Base-by-base conservation (phyloP, 2,888 invertebrate genomes). In the Drosophila greeni region DNA sequence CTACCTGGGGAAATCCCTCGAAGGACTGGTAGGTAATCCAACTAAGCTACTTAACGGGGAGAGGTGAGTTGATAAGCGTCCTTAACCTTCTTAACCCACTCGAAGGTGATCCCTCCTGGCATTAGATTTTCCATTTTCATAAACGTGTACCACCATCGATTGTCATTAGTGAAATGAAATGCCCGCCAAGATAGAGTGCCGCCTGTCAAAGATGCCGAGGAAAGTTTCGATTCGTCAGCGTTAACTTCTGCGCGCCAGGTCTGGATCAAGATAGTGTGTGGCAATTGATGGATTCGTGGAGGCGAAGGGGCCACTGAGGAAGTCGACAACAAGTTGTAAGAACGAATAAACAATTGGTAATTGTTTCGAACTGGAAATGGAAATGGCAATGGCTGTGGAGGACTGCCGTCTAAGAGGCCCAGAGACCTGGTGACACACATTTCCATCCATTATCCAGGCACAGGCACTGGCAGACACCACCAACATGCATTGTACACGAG, bases 321-420 rank as follows among this genome's bases (percentile, higher is more conserved):
- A 58, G 52, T 51, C 61, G 57, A 65, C 66, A 74, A 70, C 64
- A 68, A 73, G 56, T 67, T 72, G 69, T 67, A 67, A 68, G 61
- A 73, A 64, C 72, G 72, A 83, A 80, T 82, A 84, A 80, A 80
- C 76, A 84, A 80, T 84, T 84, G 79, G 79, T 76, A 80, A 84
- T 80, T 80, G 79, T 76, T 82, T 70, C 49, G 56, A 47, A 56
- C 56, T 61, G 51, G 66, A 54, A 52, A 61, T 64, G 62, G 61
- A 62, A 61, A 61, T 61, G 61, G 34, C 26, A 59, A 40, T 45
- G 60, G 24, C 31, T n/a, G 20, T 33, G 42, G 40, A 62, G 51
- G 59, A 47, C 52, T 47, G 62, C 47, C 26, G 39, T 31, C 56
- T 14, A 8, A 31, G 40, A 42, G 45, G 37, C 76, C 73, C 59